These are phyloP conservation scores for Brotula barbata DNA, from an alignment of 2,797 vertebrate genomes.

Conservation along the genomic window DNA sequence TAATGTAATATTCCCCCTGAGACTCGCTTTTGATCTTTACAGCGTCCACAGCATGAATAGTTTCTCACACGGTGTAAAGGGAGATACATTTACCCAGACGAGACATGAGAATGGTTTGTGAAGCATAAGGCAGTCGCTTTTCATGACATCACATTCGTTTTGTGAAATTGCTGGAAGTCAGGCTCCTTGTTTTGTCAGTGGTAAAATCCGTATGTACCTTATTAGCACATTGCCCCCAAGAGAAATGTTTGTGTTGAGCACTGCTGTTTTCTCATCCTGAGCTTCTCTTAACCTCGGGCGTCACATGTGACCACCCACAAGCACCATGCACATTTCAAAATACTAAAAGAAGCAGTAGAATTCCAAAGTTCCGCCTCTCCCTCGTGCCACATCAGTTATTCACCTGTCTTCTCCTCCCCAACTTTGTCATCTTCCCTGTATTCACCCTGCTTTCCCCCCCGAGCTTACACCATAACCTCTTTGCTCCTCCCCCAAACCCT, in stretches of 20 bases:
- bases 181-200: background rate
- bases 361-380: background rate
- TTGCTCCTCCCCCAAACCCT: background rate
- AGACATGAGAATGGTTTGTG: background rate
- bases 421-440: constrained; percentile 5
- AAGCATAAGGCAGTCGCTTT: background rate
- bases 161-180: constrained; percentile 5
- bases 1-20: background rate
- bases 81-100: no score
- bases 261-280: constrained; percentile 11
- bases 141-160: background rate
- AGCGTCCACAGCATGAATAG: constrained; percentile 1
- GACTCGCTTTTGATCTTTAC: background rate
- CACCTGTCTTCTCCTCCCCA: background rate
- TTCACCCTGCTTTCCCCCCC: constrained; percentile 7
- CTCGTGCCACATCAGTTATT: background rate
- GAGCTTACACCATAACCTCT: background rate
- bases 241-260: constrained; percentile 41
- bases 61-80: background rate
- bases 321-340: constrained; percentile 19
- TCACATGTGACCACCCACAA: constrained; percentile 3
- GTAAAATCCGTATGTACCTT: constrained; percentile 1
- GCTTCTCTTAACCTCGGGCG: constrained; percentile 26
- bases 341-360: constrained; percentile 15
- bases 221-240: constrained; percentile 7